These are phyloP conservation scores for Illadopsis cleaveri DNA, from an alignment of 2,113 vertebrate species.

Conservation along the genomic window DNA sequence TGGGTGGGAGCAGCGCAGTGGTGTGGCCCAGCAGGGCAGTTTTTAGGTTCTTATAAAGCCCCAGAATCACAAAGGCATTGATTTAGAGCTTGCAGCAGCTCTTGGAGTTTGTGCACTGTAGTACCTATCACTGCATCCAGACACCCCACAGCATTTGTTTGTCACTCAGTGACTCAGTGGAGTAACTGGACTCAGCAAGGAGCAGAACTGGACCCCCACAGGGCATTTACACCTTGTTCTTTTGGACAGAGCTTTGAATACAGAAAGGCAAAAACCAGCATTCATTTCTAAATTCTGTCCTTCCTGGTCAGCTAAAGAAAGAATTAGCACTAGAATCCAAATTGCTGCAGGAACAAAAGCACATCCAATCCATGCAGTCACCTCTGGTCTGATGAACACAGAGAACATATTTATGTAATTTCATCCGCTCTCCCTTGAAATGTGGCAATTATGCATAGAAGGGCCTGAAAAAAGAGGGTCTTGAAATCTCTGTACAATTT, in stretches of 20 bases:
- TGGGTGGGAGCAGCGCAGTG: background rate
- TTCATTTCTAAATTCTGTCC: background rate
- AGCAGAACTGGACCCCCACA: background rate
- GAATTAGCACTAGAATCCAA: background rate
- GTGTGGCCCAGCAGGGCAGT: background rate
- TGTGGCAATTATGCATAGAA: background rate
- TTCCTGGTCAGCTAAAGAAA: background rate
- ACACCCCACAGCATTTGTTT: background rate
- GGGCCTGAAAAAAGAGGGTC: background rate
- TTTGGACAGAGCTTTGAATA: background rate
- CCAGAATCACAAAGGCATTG: background rate
- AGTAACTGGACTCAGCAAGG: background rate
- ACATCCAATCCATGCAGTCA: background rate
- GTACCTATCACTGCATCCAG: background rate
- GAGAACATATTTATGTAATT: background rate
- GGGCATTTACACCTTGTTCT: rapidly evolving
- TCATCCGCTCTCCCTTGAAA: background rate
- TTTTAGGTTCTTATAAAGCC: background rate
- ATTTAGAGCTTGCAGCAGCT: background rate
- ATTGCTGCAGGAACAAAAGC: background rate
- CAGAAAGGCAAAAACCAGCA: background rate
- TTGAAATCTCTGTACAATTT: background rate
- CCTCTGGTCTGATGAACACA: background rate
- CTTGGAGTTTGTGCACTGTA: background rate
- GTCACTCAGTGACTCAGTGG: background rate